Evolutionary conservation across 2,797 vertebrate species (phyloP).

Genomic region (Petrocephalus sullivani): DNA sequence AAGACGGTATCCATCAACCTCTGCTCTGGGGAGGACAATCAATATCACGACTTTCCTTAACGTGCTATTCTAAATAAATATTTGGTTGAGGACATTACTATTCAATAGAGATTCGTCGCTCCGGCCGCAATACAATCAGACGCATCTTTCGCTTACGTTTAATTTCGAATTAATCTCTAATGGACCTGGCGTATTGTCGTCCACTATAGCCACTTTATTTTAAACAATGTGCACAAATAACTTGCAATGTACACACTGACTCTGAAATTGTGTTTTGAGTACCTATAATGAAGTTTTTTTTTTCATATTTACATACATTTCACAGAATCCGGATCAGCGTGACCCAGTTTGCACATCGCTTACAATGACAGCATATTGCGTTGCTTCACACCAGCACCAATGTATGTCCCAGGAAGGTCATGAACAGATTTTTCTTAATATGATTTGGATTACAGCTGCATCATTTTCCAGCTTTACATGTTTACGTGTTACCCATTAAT

Average conservation of each 20-base stretch:
- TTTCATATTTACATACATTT: neutral
- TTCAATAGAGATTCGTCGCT: neutral
- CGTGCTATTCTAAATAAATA: neutral
- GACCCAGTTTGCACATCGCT: neutral
- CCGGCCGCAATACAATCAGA: neutral
- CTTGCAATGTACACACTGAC: neutral
- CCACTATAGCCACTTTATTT: neutral
- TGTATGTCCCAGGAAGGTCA: neutral
- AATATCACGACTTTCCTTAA: slow-evolving; percentile 12
- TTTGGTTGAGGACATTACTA: slow-evolving; percentile 10
- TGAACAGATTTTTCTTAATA: neutral
- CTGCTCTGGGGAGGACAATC: slow-evolving; percentile 19
- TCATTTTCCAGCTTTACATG: neutral
- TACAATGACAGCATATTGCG: neutral
- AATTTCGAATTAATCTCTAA: neutral
- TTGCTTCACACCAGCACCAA: neutral
- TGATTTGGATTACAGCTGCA: neutral
- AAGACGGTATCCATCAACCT: slow-evolving; percentile 24
- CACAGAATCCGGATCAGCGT: neutral
- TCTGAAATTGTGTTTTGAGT: neutral
- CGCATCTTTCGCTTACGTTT: neutral
- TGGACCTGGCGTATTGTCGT: neutral
- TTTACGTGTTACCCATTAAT: neutral
- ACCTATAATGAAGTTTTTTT: neutral
- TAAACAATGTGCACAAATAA: neutral